Percentiles rank a stretch among this genome's conserved stretches.
Evolutionary conservation across 2,113 vertebrate genomes (phyloP).

Genomic region (Pelusios castaneus): DNA sequence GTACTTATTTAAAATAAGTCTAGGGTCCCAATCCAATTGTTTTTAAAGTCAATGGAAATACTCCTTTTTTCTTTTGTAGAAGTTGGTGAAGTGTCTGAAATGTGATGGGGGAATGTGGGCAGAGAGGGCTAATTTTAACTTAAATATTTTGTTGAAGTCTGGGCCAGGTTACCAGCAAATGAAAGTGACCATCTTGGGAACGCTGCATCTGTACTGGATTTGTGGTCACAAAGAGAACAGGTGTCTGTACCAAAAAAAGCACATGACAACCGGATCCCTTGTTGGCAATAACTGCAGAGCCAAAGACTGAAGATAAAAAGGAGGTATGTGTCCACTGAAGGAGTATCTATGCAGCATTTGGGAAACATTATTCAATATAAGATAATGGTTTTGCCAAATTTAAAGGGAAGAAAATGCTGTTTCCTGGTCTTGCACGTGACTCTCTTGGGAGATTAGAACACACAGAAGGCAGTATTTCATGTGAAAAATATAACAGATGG

Average conservation of each 20-base stretch:
- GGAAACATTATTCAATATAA: not conserved
- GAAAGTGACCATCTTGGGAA: slow-evolving; percentile 9
- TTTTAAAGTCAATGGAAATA: not conserved
- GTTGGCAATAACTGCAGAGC: not conserved
- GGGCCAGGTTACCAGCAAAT: not conserved
- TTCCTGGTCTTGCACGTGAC: not conserved
- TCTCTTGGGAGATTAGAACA: not conserved
- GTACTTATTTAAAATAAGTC: not conserved
- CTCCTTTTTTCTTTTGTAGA: slow-evolving; percentile 6
- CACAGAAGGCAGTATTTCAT: not conserved
- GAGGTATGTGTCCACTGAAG: not conserved
- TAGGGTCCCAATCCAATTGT: not conserved
- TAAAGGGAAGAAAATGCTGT: not conserved
- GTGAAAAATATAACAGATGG: not conserved
- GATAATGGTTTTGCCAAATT: not conserved
- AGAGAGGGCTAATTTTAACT: not conserved
- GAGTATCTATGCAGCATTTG: not conserved
- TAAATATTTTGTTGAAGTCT: slow-evolving; percentile 15
- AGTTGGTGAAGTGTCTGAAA: not conserved
- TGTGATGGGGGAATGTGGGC: not conserved
- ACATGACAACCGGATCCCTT: slow-evolving; percentile 25
- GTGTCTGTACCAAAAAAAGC: slow-evolving; percentile 52
- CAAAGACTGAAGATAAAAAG: not conserved
- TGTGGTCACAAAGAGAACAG: slow-evolving; percentile 27
- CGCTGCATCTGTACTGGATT: not conserved